phyloP scores from a whole-genome alignment of 2,888 invertebrate genomes.

The Scaptodrosophila latifasciaeformis region DNA sequence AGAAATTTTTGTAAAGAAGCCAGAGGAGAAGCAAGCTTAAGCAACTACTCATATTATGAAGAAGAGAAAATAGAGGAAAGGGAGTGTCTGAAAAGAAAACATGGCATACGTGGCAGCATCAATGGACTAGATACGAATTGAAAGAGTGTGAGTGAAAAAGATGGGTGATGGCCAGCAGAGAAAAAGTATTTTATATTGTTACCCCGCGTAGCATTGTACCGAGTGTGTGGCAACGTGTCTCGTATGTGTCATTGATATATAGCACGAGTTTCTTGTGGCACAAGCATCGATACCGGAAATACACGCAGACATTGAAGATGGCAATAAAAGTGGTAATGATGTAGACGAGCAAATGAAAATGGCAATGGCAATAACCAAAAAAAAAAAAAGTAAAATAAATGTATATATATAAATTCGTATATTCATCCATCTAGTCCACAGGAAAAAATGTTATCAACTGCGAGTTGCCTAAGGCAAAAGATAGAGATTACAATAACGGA shows the following conservation, averaged over 20 bases:
- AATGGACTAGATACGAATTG: not conserved
- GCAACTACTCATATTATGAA: slow-evolving; percentile 10
- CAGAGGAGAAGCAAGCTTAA: slow-evolving; percentile 24
- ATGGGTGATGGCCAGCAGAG: too few relatives aligned
- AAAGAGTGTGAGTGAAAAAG: slow-evolving; percentile 7
- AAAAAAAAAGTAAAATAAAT: slow-evolving; percentile 2
- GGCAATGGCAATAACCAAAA: slow-evolving; percentile 6
- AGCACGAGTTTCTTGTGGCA: slow-evolving; percentile 14
- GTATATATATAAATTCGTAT: not conserved
- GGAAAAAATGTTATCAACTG: slow-evolving; percentile 35
- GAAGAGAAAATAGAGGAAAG: not conserved
- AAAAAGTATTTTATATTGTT: too few relatives aligned
- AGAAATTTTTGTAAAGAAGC: slow-evolving; percentile 26
- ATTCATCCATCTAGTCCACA: slow-evolving; percentile 20
- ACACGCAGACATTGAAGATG: slow-evolving; percentile 43
- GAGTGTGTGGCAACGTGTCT: not conserved
- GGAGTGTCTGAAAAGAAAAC: not conserved
- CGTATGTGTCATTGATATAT: slow-evolving; percentile 49
- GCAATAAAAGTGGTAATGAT: slow-evolving; percentile 62
- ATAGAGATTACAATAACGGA: slow-evolving; percentile 4
- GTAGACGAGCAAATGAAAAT: slow-evolving; percentile 23
- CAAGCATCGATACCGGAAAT: slow-evolving; percentile 54
- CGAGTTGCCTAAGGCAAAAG: not conserved
- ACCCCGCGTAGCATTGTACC: too few relatives aligned
- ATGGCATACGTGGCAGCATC: not conserved